phyloP scores from a whole-genome alignment of 1,140 invertebrate species.

The Ericerus pela region DNA sequence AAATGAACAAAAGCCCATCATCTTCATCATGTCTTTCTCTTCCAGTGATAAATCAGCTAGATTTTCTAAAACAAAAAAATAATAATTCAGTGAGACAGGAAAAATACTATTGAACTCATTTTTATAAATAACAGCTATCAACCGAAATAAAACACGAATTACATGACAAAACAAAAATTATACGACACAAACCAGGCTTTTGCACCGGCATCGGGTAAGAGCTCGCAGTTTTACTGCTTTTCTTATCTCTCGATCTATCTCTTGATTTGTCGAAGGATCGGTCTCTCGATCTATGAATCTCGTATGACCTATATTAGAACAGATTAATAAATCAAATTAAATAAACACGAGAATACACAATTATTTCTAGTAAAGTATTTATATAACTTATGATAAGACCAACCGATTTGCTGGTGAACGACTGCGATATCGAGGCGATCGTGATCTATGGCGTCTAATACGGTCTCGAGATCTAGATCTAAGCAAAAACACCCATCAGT shows the following conservation, averaged over 20 bases:
- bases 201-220: slow-evolving; percentile 33
- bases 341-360: background rate
- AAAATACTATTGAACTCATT: background rate
- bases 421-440: background rate
- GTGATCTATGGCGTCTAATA: background rate
- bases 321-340: background rate
- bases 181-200: slow-evolving; percentile 33
- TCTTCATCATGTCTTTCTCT: slow-evolving; percentile 88
- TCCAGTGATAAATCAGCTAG: slow-evolving; percentile 70
- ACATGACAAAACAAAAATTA: background rate
- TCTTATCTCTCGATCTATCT: background rate
- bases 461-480: slow-evolving; percentile 8
- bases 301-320: background rate
- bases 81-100: slow-evolving; percentile 31
- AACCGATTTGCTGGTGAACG: background rate
- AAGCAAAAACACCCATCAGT: background rate
- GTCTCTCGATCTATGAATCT: background rate
- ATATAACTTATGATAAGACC: background rate
- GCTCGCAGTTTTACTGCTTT: slow-evolving; percentile 25
- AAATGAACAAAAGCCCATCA: slow-evolving; percentile 94
- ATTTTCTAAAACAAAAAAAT: too few species aligned
- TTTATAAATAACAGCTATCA: slow-evolving; percentile 1
- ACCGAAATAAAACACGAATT: background rate
- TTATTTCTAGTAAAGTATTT: slow-evolving; percentile 26
- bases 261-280: background rate